Evolutionary conservation across 1,140 invertebrate species (phyloP), one percentile per base, ranked within the genome.

Genomic region (Drosophila baimaii): DNA sequence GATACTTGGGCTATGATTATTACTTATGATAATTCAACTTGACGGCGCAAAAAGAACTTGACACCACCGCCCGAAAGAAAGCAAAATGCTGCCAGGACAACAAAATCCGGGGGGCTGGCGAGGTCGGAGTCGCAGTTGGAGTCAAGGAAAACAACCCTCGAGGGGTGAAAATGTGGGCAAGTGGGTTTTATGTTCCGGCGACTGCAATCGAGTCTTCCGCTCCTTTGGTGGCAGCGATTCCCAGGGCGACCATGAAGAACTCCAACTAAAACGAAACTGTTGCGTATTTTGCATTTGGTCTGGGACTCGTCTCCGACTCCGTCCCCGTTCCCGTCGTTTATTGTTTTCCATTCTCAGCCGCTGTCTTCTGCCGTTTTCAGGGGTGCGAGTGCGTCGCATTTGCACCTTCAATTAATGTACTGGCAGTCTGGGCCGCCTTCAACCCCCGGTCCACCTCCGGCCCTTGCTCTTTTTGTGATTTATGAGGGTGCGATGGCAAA

Each of bases 21-120:
- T 86, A 86, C 84, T 86, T 86, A 86, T 86, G 84, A 86, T 86
- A 86, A 86, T 86, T 86, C 77, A 68, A 80, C 63, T 89, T 89
- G 80, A 63, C 80, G 80, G 66, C 83, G 79, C 76, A 89, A 78
- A 89, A 89, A 80, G 80, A 77, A 77, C 73, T 86, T 86, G 84
- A 88, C 82, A 86, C 83, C 78, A 71, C 78, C 62, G 51, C 44
- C 37, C 41, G 27, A 51, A 59, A 41, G 37, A 59, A 47, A 39
- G 73, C 39, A 12, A 29, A 77, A 62, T 27, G 56, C 41, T 44
- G 78, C 44, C 83, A 82, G 61, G 79, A 76, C 77, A 80, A 65
- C 31, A n/a, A 17, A 71, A 55, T 46, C 27, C 41, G n/a, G 29
- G 33, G 56, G 43, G 52, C 41, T 35, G 35, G 12, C 10, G 35